Evolutionary conservation across 1,140 invertebrate species (phyloP).

Genomic region (Drosophila athabasca): DNA sequence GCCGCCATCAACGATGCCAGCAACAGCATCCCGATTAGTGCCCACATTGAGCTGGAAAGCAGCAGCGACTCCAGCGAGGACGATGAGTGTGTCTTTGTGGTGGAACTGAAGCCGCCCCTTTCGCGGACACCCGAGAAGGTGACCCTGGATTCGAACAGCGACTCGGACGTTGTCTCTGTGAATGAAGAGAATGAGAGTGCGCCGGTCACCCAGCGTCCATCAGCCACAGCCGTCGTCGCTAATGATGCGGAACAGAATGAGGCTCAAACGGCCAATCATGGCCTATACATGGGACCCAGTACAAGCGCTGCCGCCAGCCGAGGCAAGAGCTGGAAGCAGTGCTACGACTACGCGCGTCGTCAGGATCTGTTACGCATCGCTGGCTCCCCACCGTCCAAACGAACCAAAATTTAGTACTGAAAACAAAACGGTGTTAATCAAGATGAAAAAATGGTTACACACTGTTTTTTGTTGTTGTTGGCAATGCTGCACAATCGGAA

Average conservation of each 20-base stretch:
- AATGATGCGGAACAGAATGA: slow-evolving; percentile 1
- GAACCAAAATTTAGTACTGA: background rate
- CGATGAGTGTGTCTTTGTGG: slow-evolving; percentile 79
- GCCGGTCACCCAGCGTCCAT: background rate
- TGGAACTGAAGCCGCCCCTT: slow-evolving; percentile 85
- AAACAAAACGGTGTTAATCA: too few relatives aligned
- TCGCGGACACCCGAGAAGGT: slow-evolving; percentile 86
- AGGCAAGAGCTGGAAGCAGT: slow-evolving; percentile 64
- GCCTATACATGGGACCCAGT: slow-evolving; percentile 67
- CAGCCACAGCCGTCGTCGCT: slow-evolving; percentile 1
- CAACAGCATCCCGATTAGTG: slow-evolving; percentile 60
- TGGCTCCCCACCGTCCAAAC: slow-evolving; percentile 30
- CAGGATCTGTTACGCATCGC: slow-evolving; percentile 33
- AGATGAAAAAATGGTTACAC: too few relatives aligned
- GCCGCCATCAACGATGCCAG: slow-evolving; percentile 65
- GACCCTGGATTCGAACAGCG: slow-evolving; percentile 85
- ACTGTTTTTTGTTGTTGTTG: too few relatives aligned
- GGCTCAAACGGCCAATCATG: slow-evolving; percentile 14
- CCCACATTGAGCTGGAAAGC: slow-evolving; percentile 75
- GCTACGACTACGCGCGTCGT: slow-evolving; percentile 47
- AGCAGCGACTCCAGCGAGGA: slow-evolving; percentile 60
- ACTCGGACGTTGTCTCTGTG: slow-evolving; percentile 86
- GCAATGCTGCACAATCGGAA: too few relatives aligned
- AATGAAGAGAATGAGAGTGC: slow-evolving; percentile 51
- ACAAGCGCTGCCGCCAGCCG: slow-evolving; percentile 67